Evolutionary conservation across 2,113 vertebrate species (phyloP).

Genomic region (Brachionichthys hirsutus): DNA sequence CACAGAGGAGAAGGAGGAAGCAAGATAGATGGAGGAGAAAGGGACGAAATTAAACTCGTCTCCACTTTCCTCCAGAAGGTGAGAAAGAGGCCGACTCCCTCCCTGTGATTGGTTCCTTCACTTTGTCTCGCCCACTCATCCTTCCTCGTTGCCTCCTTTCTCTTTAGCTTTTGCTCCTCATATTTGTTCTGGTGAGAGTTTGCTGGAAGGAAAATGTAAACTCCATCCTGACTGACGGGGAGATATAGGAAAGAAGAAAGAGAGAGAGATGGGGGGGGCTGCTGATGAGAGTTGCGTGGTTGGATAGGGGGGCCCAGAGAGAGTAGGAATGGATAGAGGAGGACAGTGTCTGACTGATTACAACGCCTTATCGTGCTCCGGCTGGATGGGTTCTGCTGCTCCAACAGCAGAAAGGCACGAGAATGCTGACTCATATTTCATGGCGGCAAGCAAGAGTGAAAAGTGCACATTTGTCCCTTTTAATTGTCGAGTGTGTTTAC

Average conservation of each 20-base stretch:
- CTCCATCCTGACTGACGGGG: constrained; percentile 14
- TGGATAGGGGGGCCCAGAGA: background rate
- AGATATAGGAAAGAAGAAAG: background rate
- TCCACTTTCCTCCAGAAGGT: constrained; percentile 41
- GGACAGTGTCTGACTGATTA: constrained; percentile 56
- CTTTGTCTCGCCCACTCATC: constrained; percentile 54
- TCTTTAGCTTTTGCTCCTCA: constrained; percentile 25
- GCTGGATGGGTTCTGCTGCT: constrained; percentile 49
- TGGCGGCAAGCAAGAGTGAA: background rate
- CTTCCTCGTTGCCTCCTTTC: constrained; percentile 10
- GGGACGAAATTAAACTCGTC: constrained; percentile 56
- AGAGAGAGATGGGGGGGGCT: too few relatives aligned
- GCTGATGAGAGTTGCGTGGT: too few relatives aligned
- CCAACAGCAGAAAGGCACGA: constrained; percentile 18
- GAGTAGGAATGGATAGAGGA: constrained; percentile 10
- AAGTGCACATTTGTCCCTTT: constrained; percentile 1
- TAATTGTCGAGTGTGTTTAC: background rate
- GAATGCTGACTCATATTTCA: constrained; percentile 1
- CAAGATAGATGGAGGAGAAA: constrained; percentile 26
- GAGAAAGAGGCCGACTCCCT: constrained; percentile 18
- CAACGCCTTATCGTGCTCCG: constrained; percentile 50
- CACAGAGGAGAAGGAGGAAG: constrained; percentile 40
- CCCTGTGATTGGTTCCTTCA: constrained; percentile 34
- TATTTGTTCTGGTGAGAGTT: constrained; percentile 35
- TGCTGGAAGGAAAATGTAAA: constrained; percentile 31